phyloP scores from a whole-genome alignment of 2,888 invertebrate genomes.

The Petrophora chlorosata region DNA sequence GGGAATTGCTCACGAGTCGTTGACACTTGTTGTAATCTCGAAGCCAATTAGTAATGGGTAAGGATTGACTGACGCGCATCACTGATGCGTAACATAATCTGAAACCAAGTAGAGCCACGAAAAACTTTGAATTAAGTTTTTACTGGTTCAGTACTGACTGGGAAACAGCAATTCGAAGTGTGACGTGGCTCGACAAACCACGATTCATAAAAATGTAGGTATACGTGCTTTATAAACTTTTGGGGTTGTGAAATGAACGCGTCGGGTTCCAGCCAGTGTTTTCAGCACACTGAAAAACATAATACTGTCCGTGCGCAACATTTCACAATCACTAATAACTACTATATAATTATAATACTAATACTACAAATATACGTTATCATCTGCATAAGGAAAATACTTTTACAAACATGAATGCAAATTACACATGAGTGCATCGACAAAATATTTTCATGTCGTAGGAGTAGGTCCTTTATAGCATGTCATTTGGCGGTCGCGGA shows the following conservation, averaged over 20 bases:
- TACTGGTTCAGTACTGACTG: constrained; percentile 1
- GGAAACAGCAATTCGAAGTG: not conserved
- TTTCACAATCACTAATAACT: too few relatives aligned
- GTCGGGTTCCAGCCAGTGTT: too few relatives aligned
- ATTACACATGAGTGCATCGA: constrained; percentile 8
- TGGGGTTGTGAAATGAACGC: too few relatives aligned
- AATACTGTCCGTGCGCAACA: too few relatives aligned
- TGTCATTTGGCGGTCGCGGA: constrained; percentile 51
- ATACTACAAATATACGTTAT: too few relatives aligned
- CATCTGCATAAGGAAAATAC: too few relatives aligned
- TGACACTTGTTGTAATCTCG: constrained; percentile 35
- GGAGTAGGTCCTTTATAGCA: constrained; percentile 22
- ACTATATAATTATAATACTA: too few relatives aligned
- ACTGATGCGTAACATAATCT: constrained; percentile 34
- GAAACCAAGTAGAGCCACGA: constrained; percentile 32
- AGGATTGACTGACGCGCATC: constrained; percentile 31
- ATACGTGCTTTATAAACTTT: too few relatives aligned
- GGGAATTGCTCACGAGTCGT: constrained; percentile 26
- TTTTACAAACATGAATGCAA: not conserved
- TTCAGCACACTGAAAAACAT: too few relatives aligned
- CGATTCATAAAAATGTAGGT: too few relatives aligned
- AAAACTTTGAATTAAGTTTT: constrained; percentile 27
- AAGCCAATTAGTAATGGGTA: constrained; percentile 37
- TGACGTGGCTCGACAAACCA: not conserved
- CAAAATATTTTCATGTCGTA: constrained; percentile 13